Evolutionary conservation across 1,140 invertebrate genomes (phyloP).

Genomic region (Meloidogyne hapla): DNA sequence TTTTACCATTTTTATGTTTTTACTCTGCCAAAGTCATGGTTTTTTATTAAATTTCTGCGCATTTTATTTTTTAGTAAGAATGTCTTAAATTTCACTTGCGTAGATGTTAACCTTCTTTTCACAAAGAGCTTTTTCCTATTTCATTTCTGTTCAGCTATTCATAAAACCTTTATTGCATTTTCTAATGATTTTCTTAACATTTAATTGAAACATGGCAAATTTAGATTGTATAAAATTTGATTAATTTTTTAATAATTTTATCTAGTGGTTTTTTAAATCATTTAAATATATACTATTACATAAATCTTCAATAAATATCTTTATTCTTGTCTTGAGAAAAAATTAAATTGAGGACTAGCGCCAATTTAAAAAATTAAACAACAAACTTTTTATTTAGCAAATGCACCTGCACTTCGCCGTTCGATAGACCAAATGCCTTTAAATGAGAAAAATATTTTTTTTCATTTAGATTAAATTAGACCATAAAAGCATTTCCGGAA

Average conservation of each 20-base stretch:
- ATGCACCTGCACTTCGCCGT: background rate
- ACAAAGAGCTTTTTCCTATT: background rate
- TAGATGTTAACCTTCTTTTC: background rate
- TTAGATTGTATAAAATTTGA: background rate
- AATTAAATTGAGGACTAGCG: no score
- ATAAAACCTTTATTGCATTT: background rate
- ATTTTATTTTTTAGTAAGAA: background rate
- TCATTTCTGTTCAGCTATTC: background rate
- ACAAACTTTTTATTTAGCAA: background rate
- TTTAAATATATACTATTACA: no score
- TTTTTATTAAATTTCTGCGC: background rate
- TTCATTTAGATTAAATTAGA: background rate
- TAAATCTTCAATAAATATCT: no score
- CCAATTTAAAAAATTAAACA: no score
- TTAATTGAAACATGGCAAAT: background rate
- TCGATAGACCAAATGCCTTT: background rate
- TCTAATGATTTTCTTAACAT: background rate
- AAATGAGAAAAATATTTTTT: background rate
- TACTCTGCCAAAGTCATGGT: slow-evolving; percentile 5
- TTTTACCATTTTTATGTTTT: background rate
- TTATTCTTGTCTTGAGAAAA: no score
- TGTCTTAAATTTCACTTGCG: background rate
- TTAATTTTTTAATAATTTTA: no score
- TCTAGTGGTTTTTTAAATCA: no score
- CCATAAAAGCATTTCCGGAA: background rate